Evolutionary conservation across 1,140 invertebrate genomes (phyloP), one percentile per base, ranked within the genome.

Genomic region (Drosophila sucinea): DNA sequence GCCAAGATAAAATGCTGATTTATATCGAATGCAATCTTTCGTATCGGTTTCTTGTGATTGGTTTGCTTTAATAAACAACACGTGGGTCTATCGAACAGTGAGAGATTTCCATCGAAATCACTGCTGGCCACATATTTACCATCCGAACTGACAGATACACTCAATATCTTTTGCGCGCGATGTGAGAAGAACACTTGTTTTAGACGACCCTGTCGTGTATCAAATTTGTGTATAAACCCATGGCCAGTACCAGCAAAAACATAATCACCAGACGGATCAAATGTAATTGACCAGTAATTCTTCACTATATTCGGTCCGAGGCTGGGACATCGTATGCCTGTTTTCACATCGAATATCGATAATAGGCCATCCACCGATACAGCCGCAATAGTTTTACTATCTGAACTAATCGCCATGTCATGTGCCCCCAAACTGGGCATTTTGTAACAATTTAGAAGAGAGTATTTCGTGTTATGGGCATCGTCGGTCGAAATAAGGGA

Each of bases 381-480:
- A 0, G 71, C 62, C 3, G 66, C 62, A 23, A 77, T 63, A 0
- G 4, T 33, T 1, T 25, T 66, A 7, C 58, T 62, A 30, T 77
- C 75, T 0, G 66, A 35, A 63, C 71, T 73, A 0, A 77, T 8
- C 4, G 33, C 57, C 17, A 77, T 4, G 23, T 60, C 7, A 8
- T 77, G 75, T 8, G 54, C 44, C 1, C 75, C 75, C 51, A 66
- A 10, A 5, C 62, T 61, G 0, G 71, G 75, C 30, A 77, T 2
- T 3, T 57, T 3, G 2, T 66, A 33, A 2, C 11, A 32, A n/a
- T 54, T 67, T 23, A 56, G 56, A 35, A 58, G 11, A 1, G 66
- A 61, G 4, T 62, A 77, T 1, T 7, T 1, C 3, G 25, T 7
- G 3, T 27, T 30, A 51, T 35, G 29, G 8, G 32, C 11, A 25